Evolutionary conservation across 2,888 invertebrate genomes (phyloP), one percentile per base, ranked within the genome.

Genomic region (Scaptodrosophila latifasciaeformis): DNA sequence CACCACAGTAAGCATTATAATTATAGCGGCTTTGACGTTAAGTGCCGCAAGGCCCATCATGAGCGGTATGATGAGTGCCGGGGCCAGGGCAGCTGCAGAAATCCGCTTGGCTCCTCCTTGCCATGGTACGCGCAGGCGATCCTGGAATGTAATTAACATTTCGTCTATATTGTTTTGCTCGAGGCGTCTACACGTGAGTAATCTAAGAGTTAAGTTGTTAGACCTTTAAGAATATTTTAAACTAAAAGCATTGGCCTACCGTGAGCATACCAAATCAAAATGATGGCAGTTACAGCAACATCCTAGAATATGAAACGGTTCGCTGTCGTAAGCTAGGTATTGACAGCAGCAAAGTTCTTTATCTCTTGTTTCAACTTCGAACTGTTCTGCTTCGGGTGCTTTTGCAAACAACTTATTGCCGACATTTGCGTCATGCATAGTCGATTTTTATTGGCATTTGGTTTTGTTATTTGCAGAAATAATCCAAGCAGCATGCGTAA

Each of bases 231-330:
- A n/a, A n/a, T n/a, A n/a, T n/a, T n/a, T n/a, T n/a, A n/a, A n/a
- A n/a, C n/a, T n/a, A n/a, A n/a, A n/a, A n/a, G n/a, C n/a, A n/a
- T 47, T 5, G 3, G 10, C 65, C 42, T 56, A 90, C 90, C 88
- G 88, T 53, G 90, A 89, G 76, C 87, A 88, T 58, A 87, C 87
- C 68, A 87, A 86, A 82, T 90, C 90, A 63, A 90, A 86, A 70
- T 90, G 88, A 62, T 85, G 84, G 67, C 90, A 90, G 80, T 89
- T 88, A 78, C 90, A 90, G 76, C 89, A 90, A 66, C 89, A 90
- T 67, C 86, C 88, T 68, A 90, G 70, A 53, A 90, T 85, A 67
- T 90, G 90, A 70, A 65, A 78, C 5, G 59, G 75, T 68, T 89
- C 85, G 50, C 87, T 84, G 54, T 88, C 82, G 17, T 82, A 77